A percentile compares a stretch with the other conserved stretches of the same genome.
phyloP scores from a whole-genome alignment of 2,797 vertebrate species.

The Hippoglossus hippoglossus region DNA sequence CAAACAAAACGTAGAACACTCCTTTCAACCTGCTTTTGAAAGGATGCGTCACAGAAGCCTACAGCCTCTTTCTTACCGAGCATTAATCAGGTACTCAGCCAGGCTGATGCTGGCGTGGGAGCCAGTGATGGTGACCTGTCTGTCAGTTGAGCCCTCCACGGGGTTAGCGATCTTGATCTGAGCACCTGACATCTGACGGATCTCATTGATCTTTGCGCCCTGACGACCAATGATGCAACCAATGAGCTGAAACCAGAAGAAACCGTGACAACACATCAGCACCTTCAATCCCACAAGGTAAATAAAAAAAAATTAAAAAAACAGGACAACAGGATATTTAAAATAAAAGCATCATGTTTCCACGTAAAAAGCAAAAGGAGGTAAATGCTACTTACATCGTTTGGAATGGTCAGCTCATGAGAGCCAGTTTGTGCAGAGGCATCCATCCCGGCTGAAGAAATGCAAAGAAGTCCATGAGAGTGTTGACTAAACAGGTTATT shows the following conservation, averaged over 20 bases:
- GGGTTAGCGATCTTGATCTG: conserved; percentile 98
- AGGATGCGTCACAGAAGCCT: conserved; percentile 3
- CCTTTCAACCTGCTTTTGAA: conserved; percentile 2
- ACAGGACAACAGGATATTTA: not conserved
- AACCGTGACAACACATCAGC: not conserved
- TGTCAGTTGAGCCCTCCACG: conserved; percentile 94
- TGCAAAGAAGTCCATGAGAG: conserved; percentile 47
- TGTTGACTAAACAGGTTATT: conserved; percentile 22
- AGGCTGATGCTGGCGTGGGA: conserved; percentile 95
- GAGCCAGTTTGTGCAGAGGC: conserved; percentile 96
- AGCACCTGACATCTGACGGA: conserved; percentile 97
- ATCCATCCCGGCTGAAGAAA: conserved; percentile 91
- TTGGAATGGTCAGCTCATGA: conserved; percentile 98
- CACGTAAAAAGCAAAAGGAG: not conserved
- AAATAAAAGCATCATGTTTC: not conserved
- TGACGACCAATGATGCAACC: conserved; percentile 97
- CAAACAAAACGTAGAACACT: not conserved
- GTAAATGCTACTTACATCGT: conserved; percentile 87
- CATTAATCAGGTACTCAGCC: conserved; percentile 97
- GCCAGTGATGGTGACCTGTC: conserved; percentile 96
- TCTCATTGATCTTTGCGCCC: conserved; percentile 97
- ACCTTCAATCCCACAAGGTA: not conserved
- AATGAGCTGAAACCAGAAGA: conserved; percentile 85
- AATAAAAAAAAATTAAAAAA: not conserved
- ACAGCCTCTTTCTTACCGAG: conserved; percentile 87